These are phyloP conservation scores for Chascanopsetta lugubris DNA, from an alignment of 2,113 vertebrate genomes.

Conservation along the genomic window DNA sequence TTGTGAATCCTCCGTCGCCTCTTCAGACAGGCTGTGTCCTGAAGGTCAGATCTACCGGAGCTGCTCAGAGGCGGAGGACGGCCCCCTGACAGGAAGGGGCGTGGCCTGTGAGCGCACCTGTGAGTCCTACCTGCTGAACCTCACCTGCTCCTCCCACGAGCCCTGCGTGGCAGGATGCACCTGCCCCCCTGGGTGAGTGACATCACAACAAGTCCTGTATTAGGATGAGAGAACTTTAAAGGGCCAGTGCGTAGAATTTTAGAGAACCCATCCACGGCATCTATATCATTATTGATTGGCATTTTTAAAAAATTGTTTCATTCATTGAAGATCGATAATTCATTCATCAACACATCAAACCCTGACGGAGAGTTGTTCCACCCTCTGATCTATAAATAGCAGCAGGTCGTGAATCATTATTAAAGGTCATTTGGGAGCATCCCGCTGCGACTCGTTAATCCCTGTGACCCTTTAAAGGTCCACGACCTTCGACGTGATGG, in stretches of 20 bases:
- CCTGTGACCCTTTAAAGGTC: neutral
- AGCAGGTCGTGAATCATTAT: neutral
- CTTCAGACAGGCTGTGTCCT: conserved; percentile 83
- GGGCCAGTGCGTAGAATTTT: too few relatives aligned
- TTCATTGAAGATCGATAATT: too few relatives aligned
- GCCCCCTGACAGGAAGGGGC: conserved; percentile 75
- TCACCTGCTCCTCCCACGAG: conserved; percentile 84
- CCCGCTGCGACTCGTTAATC: conserved; percentile 46
- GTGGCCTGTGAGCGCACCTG: conserved; percentile 88
- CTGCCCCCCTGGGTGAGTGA: conserved; percentile 89
- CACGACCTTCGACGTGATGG: conserved; percentile 42
- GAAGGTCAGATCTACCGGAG: conserved; percentile 88
- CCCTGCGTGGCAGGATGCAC: conserved; percentile 91
- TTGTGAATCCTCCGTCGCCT: neutral
- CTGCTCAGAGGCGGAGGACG: conserved; percentile 80
- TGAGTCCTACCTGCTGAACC: conserved; percentile 91
- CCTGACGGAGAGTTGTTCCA: neutral
- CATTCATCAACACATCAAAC: too few relatives aligned
- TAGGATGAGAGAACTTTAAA: too few relatives aligned
- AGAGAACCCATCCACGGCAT: too few relatives aligned
- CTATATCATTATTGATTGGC: too few relatives aligned
- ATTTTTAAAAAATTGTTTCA: too few relatives aligned
- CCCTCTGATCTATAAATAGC: neutral
- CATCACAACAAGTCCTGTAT: neutral
- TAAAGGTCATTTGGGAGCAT: conserved; percentile 14